These are phyloP conservation scores for Leptoclinus maculatus DNA, from an alignment of 2,797 vertebrate species.

Conservation along the genomic window DNA sequence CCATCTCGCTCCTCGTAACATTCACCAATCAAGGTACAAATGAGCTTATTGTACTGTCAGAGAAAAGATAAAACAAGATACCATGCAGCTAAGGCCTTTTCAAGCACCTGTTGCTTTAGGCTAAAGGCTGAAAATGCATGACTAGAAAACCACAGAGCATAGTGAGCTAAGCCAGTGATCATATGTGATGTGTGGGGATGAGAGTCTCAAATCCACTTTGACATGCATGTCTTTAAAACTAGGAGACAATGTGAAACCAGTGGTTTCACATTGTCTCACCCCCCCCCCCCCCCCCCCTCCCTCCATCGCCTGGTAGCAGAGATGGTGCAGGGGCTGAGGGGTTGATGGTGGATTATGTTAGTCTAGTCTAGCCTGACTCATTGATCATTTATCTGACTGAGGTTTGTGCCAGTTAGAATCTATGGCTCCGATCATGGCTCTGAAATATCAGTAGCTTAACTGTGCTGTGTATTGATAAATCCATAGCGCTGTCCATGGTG, in stretches of 20 bases:
- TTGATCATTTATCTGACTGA: background rate
- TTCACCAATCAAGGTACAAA: background rate
- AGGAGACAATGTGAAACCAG: background rate
- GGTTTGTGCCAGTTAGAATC: background rate
- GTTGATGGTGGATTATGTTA: background rate
- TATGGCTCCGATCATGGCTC: background rate
- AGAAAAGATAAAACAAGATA: background rate
- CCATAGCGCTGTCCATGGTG: background rate
- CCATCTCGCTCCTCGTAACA: background rate
- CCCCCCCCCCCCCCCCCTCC: background rate
- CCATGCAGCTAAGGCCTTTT: background rate
- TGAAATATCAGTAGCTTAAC: background rate
- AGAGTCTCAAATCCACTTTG: conserved; percentile 8
- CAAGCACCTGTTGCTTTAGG: background rate
- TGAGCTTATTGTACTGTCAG: background rate
- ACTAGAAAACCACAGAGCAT: background rate
- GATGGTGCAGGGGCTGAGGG: background rate
- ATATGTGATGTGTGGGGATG: background rate
- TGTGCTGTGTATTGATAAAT: background rate
- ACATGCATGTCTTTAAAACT: background rate
- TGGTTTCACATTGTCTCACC: too few relatives aligned
- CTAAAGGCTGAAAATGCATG: background rate
- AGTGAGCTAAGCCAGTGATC: background rate
- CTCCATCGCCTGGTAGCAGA: background rate
- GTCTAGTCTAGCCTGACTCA: background rate